Evolutionary conservation across 1,140 invertebrate genomes (phyloP).

Genomic region (Drosophila funebris): DNA sequence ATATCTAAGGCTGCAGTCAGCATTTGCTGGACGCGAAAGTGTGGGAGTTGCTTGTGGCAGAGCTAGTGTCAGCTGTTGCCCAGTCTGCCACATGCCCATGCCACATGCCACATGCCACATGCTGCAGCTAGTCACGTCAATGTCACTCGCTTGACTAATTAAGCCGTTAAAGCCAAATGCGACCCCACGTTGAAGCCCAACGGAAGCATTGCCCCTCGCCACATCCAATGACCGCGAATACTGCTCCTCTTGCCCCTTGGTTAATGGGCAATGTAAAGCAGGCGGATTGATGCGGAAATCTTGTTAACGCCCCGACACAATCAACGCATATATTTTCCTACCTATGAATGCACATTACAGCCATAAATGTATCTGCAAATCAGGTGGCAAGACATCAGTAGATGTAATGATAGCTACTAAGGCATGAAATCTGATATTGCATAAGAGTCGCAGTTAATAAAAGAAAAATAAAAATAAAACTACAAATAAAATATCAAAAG

Average conservation of each 20-base stretch:
- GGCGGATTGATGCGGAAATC: conserved; percentile 67
- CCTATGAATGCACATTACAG: too few relatives aligned
- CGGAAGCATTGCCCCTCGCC: conserved; percentile 31
- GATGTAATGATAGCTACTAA: conserved; percentile 71
- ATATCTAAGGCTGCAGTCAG: conserved; percentile 35
- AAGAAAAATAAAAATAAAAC: conserved; percentile 26
- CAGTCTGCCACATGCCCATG: conserved; percentile 31
- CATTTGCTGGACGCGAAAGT: conserved; percentile 58
- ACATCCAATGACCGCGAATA: conserved; percentile 42
- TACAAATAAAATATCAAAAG: conserved; percentile 13
- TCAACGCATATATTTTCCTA: conserved; percentile 63
- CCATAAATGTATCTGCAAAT: conserved; percentile 54
- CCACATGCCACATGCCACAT: conserved; percentile 14
- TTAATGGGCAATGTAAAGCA: conserved; percentile 41
- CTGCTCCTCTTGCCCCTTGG: conserved; percentile 8
- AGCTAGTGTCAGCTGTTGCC: conserved; percentile 49
- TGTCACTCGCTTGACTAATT: conserved; percentile 56
- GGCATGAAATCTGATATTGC: conserved; percentile 66
- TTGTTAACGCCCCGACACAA: conserved; percentile 50
- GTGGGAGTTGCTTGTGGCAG: conserved; percentile 56
- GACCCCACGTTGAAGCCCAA: conserved; percentile 51
- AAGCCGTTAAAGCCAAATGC: conserved; percentile 44
- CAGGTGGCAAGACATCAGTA: conserved; percentile 35
- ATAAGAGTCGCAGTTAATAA: conserved; percentile 43
- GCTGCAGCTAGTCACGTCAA: conserved; percentile 42